These are phyloP conservation scores for Parnassius apollo DNA, from an alignment of 2,888 invertebrate species.

Conservation along the genomic window DNA sequence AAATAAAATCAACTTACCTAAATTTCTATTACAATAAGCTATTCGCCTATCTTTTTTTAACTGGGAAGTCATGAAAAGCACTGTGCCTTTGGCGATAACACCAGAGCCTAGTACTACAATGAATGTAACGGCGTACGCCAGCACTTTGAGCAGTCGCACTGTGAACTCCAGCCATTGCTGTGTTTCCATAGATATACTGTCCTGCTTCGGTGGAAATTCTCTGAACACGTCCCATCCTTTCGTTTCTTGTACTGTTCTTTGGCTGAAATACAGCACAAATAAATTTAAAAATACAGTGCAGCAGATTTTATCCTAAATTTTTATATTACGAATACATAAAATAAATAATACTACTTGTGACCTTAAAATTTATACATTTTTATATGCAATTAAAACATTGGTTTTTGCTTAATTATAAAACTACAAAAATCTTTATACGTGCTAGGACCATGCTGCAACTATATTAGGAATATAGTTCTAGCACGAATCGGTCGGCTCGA, in stretches of 20 bases:
- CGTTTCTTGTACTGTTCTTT: constrained; percentile 88
- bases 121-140: constrained; percentile 93
- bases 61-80: constrained; percentile 96
- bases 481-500: too few species aligned
- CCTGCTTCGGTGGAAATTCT: constrained; percentile 93
- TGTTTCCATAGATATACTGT: constrained; percentile 93
- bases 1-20: constrained; percentile 81
- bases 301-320: too few species aligned
- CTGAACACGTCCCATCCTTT: constrained; percentile 99
- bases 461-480: too few species aligned
- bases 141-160: constrained; percentile 90
- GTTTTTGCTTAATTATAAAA: too few species aligned
- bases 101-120: constrained; percentile 91
- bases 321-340: too few species aligned
- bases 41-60: constrained; percentile 88
- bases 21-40: constrained; percentile 91
- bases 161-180: constrained; percentile 93
- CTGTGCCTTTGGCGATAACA: constrained; percentile 92
- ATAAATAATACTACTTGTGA: too few species aligned
- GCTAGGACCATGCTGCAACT: too few species aligned
- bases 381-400: too few species aligned
- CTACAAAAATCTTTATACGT: too few species aligned
- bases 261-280: constrained; percentile 79
- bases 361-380: too few species aligned
- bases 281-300: too few species aligned